These are phyloP conservation scores for Cacajao melanocephalus DNA, from an alignment of 2,797 vertebrate species.

Conservation along the genomic window DNA sequence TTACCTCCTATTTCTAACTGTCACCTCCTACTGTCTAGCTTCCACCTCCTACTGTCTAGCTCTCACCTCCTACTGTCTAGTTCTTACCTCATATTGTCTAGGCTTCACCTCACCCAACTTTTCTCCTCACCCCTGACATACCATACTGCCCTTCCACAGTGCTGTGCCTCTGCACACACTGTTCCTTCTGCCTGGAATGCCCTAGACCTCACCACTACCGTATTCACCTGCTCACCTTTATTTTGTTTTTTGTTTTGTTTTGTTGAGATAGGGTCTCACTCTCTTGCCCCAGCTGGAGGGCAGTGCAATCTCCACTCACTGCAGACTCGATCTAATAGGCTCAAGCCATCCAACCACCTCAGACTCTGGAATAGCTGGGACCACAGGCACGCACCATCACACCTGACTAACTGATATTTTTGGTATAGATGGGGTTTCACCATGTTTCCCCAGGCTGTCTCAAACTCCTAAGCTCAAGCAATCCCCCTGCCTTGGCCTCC, in stretches of 20 bases:
- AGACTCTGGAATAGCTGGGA: not conserved
- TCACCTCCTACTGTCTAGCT: too few species aligned
- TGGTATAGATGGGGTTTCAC: not conserved
- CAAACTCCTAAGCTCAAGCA: not conserved
- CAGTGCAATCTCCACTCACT: not conserved
- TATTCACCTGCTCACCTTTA: not conserved
- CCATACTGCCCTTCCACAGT: accelerated
- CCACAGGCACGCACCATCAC: not conserved
- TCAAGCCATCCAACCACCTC: not conserved
- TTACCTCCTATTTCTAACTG: too few species aligned
- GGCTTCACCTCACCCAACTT: not conserved
- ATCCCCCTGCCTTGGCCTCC: not conserved
- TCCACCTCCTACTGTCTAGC: too few species aligned
- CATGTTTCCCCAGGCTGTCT: not conserved
- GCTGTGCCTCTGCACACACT: not conserved
- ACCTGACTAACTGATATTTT: not conserved
- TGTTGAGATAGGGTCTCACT: not conserved
- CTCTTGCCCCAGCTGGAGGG: not conserved
- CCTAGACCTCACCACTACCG: not conserved
- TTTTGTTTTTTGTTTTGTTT: not conserved
- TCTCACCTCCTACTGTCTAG: not conserved
- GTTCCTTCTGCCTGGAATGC: not conserved
- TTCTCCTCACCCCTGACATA: not conserved
- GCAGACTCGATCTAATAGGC: not conserved
- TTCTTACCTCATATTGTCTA: not conserved